A percentile compares a stretch with the other conserved stretches of the same genome.
Evolutionary conservation across 1,140 invertebrate species (phyloP).

Genomic region (Nomia melanderi): DNA sequence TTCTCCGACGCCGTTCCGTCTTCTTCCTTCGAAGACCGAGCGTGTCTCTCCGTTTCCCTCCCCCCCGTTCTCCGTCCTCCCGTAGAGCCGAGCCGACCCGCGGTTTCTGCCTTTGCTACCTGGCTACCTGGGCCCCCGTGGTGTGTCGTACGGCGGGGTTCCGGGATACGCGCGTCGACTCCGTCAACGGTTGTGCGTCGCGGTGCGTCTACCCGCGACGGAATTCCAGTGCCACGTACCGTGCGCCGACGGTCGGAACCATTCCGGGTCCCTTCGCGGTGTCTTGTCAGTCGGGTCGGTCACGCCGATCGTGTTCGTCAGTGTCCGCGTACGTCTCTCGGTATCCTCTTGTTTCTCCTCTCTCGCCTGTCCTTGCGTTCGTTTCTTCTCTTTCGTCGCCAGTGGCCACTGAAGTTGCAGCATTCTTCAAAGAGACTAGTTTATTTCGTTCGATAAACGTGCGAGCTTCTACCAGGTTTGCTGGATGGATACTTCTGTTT

Average conservation of each 20-base stretch:
- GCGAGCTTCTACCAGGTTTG: too few species aligned
- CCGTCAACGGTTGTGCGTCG: slow-evolving; percentile 51
- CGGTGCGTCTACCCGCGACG: slow-evolving; percentile 10
- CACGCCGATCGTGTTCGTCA: background rate
- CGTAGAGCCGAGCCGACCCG: slow-evolving; percentile 17
- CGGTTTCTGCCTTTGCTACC: too few species aligned
- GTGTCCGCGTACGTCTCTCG: too few species aligned
- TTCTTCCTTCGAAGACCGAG: background rate
- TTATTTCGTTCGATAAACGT: too few species aligned
- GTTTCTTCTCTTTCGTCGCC: too few species aligned
- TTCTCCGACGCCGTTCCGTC: slow-evolving; percentile 32
- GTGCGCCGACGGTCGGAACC: slow-evolving; percentile 3
- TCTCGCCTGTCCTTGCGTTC: too few species aligned
- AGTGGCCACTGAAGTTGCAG: too few species aligned
- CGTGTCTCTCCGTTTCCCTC: too few species aligned
- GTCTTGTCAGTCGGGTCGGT: background rate
- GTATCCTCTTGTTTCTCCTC: too few species aligned
- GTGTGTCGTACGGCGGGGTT: slow-evolving; percentile 46
- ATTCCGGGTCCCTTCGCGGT: background rate
- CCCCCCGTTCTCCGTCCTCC: slow-evolving; percentile 17
- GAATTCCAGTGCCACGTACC: slow-evolving; percentile 62
- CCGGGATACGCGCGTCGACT: slow-evolving; percentile 57
- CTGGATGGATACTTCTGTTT: too few species aligned
- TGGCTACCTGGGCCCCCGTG: slow-evolving; percentile 50
- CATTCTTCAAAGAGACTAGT: too few species aligned